A percentile compares a stretch with the other conserved stretches of the same genome.
Conservation (phyloP, 2,797 vertebrate genomes). For the Vultur gryphus region DNA sequence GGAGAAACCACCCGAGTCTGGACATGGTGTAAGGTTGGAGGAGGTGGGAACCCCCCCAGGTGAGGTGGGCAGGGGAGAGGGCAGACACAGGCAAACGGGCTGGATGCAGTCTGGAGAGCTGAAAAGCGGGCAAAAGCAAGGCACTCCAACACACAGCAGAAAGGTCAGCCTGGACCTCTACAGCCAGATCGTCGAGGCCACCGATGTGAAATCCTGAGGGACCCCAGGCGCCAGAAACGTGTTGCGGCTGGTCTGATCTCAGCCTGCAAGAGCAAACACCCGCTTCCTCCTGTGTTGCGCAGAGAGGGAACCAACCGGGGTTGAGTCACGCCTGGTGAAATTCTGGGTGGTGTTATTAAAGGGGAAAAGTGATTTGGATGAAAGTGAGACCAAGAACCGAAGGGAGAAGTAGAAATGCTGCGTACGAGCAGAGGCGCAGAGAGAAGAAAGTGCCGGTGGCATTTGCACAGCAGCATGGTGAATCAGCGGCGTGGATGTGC, state of each 20-base stretch:
- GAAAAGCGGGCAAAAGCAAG: background rate
- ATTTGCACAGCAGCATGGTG: background rate
- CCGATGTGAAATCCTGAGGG: background rate
- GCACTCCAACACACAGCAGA: background rate
- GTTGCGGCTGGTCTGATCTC: background rate
- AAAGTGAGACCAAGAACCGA: background rate
- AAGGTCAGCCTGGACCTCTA: background rate
- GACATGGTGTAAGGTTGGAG: background rate
- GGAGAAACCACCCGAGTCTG: background rate
- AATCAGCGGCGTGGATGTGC: background rate
- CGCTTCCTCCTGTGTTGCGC: background rate
- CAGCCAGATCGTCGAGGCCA: background rate
- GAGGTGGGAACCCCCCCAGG: background rate
- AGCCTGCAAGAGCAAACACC: background rate
- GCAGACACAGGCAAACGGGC: background rate
- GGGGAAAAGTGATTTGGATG: background rate
- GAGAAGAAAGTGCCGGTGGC: background rate
- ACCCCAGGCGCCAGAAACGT: background rate
- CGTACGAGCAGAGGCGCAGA: accelerated
- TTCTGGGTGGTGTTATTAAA: background rate
- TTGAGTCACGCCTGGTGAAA: background rate
- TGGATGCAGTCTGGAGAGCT: background rate
- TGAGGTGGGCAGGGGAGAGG: no score
- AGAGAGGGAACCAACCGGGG: background rate
- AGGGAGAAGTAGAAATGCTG: background rate